These are phyloP conservation scores for Zosterops japonicus DNA, from an alignment of 2,113 vertebrate species.

Conservation along the genomic window DNA sequence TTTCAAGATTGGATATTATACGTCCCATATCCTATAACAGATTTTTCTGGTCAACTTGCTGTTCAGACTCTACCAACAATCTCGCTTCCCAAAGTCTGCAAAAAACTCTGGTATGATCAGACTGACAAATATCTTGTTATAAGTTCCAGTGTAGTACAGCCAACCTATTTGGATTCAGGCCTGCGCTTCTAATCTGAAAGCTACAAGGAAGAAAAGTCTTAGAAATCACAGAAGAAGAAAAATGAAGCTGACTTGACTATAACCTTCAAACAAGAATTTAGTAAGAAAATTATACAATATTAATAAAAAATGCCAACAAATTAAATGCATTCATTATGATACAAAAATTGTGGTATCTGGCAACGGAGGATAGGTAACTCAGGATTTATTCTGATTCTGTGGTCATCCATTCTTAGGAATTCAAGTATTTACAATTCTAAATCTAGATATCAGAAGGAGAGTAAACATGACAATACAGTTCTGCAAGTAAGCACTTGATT, in stretches of 20 bases:
- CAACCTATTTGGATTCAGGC: neutral
- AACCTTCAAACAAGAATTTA: neutral
- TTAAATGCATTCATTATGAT: neutral
- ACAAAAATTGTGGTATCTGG: neutral
- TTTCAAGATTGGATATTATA: neutral
- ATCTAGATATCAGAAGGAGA: neutral
- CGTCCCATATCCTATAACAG: neutral
- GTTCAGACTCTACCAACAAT: neutral
- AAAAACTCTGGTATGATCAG: neutral
- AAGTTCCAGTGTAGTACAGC: neutral
- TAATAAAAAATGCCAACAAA: neutral
- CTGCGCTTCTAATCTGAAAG: neutral
- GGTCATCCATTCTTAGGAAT: neutral
- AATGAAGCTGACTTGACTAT: neutral
- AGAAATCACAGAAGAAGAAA: neutral
- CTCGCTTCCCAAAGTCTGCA: neutral
- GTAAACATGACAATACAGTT: neutral
- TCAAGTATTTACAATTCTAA: neutral
- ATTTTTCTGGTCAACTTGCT: neutral
- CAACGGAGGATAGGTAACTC: neutral
- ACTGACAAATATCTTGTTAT: neutral
- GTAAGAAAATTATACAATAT: neutral
- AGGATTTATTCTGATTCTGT: neutral
- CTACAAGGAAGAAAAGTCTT: neutral
- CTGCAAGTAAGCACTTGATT: neutral